Conservation (phyloP, 2,113 vertebrate genomes). For the Bagarius yarrelli region DNA sequence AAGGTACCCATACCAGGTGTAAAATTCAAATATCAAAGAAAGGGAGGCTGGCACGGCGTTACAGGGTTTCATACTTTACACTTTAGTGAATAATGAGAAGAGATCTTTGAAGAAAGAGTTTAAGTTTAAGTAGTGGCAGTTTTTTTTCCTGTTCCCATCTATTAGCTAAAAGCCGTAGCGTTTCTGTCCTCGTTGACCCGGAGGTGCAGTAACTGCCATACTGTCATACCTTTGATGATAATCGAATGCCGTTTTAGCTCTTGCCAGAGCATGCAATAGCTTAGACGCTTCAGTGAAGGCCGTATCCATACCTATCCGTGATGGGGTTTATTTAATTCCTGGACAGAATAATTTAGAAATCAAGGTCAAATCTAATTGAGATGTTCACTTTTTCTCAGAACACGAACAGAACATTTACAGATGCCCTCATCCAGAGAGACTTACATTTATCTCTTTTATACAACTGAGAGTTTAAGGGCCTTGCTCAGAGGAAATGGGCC, state of each 20-base stretch:
- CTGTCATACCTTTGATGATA: neutral
- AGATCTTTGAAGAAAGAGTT: neutral
- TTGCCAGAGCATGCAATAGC: neutral
- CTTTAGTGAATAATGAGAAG: constrained; percentile 18
- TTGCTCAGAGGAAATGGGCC: too few relatives aligned
- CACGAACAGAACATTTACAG: neutral
- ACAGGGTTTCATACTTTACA: constrained; percentile 15
- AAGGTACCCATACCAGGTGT: constrained; percentile 69
- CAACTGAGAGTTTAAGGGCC: too few relatives aligned
- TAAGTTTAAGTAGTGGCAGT: neutral
- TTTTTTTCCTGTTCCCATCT: neutral
- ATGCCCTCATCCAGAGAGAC: too few relatives aligned
- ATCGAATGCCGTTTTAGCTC: neutral
- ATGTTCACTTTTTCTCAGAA: neutral
- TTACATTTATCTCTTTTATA: too few relatives aligned
- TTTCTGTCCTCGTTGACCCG: neutral
- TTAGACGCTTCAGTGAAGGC: neutral
- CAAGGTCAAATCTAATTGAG: constrained; percentile 4
- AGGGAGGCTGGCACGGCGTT: constrained; percentile 63
- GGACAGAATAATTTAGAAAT: neutral
- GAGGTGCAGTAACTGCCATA: neutral
- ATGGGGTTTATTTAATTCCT: neutral
- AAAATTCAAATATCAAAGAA: constrained; percentile 65
- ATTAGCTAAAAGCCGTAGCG: neutral
- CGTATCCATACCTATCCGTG: neutral